Base-by-base conservation (phyloP, 2,888 invertebrate genomes). In the Sabellastarte sp. region DNA sequence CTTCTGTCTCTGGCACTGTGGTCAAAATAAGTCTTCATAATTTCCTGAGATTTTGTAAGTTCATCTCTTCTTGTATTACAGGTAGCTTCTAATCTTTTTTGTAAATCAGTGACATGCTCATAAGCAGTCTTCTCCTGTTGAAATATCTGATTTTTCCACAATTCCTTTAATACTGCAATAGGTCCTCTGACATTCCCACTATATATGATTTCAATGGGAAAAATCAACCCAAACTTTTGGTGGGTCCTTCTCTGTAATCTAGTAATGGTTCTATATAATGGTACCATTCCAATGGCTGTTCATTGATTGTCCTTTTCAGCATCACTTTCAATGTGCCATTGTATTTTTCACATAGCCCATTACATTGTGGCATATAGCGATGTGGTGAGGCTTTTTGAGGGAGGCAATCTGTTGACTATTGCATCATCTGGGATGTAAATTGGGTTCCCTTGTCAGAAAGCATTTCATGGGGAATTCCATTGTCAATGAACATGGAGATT, bases 401-500 rank as follows among this genome's bases (percentile, higher is more conserved):
- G n/a, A n/a, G n/a, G n/a, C n/a, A n/a, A n/a, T n/a, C n/a, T n/a
- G n/a, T n/a, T n/a, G n/a, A n/a, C n/a, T 67, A 61, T n/a, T 33
- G 32, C 63, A 73, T 67, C 28, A 71, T 15, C 10, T 62, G 63
- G 1, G 67, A 65, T 2, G 63, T 64, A 56, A 74, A 74, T 52
- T 73, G 67, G 1, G 66, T 58, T 26, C 53, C 53, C 20, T 5
- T 5, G 24, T 53, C 72, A 28, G 59, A 59, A 10, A 70, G 32
- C 15, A 72, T 55, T 56, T 72, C 67, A 10, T 51, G 20, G 10
- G 73, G 73, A 15, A 71, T 28, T 10, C 69, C 71, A 10, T 69
- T 53, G 26, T 69, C 57, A 28, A 57, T 50, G 24, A 59, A 68
- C 10, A 72, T 65, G 20, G 66, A 60, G 1, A 72, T 33, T 28